These are phyloP conservation scores for Drosophila oshimai DNA, from an alignment of 1,140 invertebrate genomes.

Conservation along the genomic window DNA sequence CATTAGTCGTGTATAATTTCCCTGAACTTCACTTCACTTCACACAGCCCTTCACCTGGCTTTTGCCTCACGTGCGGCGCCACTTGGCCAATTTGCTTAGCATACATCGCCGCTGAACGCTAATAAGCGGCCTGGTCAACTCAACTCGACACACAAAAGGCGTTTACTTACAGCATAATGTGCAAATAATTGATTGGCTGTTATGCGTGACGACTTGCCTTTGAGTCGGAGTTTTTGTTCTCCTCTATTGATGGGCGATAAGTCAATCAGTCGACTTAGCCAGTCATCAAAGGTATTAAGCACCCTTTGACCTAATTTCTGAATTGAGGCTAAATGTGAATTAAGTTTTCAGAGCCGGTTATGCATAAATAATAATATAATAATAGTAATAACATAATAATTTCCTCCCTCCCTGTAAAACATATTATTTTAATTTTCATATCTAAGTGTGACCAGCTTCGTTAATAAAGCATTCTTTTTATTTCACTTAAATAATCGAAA, in stretches of 20 bases:
- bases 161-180: constrained; percentile 22
- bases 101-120: constrained; percentile 22
- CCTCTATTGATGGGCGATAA: not conserved
- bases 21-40: not conserved
- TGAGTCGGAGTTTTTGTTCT: not conserved
- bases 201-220: not conserved
- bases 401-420: too few relatives aligned
- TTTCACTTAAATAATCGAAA: not conserved
- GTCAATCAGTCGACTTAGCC: not conserved
- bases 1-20: constrained; percentile 43
- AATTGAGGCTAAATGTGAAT: too few relatives aligned
- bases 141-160: constrained; percentile 34
- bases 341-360: too few relatives aligned
- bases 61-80: constrained; percentile 37
- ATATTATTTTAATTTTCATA: too few relatives aligned
- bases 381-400: too few relatives aligned
- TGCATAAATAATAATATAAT: too few relatives aligned
- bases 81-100: constrained; percentile 44
- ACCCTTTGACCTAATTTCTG: not conserved
- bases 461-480: too few relatives aligned
- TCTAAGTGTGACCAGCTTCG: too few relatives aligned
- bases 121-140: constrained; percentile 30
- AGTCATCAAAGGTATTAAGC: not conserved
- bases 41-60: not conserved
- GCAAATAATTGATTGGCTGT: constrained; percentile 32